Conservation (phyloP, 2,888 invertebrate species). For the Dolichopus griseipennis region DNA sequence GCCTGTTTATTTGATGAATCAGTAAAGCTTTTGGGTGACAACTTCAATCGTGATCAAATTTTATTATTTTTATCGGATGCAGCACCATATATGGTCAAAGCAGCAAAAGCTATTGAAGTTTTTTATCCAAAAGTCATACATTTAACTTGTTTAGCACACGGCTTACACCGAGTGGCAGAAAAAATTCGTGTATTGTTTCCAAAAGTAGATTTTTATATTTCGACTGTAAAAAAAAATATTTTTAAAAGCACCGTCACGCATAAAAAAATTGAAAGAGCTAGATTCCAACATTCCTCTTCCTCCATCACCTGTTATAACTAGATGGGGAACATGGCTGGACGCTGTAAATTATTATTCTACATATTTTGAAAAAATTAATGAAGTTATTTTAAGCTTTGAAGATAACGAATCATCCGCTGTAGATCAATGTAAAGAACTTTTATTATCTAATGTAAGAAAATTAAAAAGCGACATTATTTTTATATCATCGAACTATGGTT, state of each 20-base stretch:
- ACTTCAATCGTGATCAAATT: conserved; percentile 8
- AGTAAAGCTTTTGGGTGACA: conserved; percentile 10
- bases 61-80: conserved; percentile 15
- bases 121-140: conserved; percentile 28
- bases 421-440: too few relatives aligned
- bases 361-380: too few relatives aligned
- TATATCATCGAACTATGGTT: too few relatives aligned
- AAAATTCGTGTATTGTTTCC: conserved; percentile 19
- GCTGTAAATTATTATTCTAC: too few relatives aligned
- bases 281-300: too few relatives aligned
- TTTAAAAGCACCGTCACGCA: conserved; percentile 26
- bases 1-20: conserved; percentile 9
- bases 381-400: too few relatives aligned
- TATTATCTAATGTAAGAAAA: too few relatives aligned
- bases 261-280: conserved; percentile 24
- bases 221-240: conserved; percentile 29
- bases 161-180: conserved; percentile 28
- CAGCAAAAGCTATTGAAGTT: conserved; percentile 24
- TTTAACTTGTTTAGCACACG: conserved; percentile 30
- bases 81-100: conserved; percentile 26
- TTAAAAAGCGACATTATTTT: too few relatives aligned
- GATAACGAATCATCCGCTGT: too few relatives aligned
- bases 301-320: too few relatives aligned
- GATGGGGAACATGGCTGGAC: too few relatives aligned
- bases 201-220: conserved; percentile 20